Conservation (phyloP, 2,888 invertebrate species). For the Hypolimnas misippus region DNA sequence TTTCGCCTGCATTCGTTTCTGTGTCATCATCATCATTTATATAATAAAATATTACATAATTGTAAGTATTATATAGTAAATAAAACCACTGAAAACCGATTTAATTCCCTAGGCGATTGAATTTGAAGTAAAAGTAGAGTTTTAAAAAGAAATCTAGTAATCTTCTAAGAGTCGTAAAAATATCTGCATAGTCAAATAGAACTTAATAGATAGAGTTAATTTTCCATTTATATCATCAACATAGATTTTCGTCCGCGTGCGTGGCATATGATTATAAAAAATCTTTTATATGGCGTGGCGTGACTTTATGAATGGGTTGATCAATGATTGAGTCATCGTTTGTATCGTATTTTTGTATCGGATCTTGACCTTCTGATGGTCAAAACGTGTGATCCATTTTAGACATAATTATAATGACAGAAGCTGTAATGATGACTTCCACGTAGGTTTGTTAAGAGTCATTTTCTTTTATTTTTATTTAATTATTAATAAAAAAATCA, state of each 20-base stretch:
- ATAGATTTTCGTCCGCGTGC: background rate
- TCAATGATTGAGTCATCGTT: conserved; percentile 32
- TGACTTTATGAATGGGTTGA: conserved; percentile 36
- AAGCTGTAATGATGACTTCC: background rate
- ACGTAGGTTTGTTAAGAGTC: too few relatives aligned
- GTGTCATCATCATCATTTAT: too few relatives aligned
- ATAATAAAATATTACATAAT: too few relatives aligned
- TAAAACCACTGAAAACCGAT: too few relatives aligned
- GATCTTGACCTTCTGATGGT: conserved; percentile 23
- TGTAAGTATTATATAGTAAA: too few relatives aligned
- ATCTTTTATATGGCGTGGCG: conserved; percentile 14
- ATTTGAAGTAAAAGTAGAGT: too few relatives aligned
- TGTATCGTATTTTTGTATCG: conserved; percentile 11
- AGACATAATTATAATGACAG: background rate
- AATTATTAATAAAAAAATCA: too few relatives aligned
- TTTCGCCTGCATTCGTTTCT: too few relatives aligned
- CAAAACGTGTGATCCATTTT: conserved; percentile 5
- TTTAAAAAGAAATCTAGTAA: too few relatives aligned
- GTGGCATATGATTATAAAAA: conserved; percentile 9
- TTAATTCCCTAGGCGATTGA: too few relatives aligned
- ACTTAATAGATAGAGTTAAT: background rate
- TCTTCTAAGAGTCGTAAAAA: too few relatives aligned
- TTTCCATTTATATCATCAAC: background rate
- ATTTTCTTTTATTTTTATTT: background rate
- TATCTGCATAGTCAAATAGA: too few relatives aligned